Conservation (phyloP, 1,140 invertebrate species). For the Drosophila mayri region DNA sequence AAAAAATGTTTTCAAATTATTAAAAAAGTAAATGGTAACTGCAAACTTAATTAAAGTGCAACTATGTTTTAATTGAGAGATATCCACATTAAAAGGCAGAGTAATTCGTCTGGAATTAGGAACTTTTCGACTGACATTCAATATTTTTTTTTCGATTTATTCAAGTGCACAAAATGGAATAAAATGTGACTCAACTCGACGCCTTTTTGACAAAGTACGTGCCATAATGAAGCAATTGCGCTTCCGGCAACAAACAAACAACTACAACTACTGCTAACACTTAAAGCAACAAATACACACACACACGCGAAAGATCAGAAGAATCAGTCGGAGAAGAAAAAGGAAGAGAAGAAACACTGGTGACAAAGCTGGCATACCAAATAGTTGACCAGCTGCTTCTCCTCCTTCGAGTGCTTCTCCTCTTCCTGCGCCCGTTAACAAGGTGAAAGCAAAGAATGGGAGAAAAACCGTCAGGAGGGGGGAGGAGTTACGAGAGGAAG, state of each 20-base stretch:
- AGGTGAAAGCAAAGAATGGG: slow-evolving; percentile 10
- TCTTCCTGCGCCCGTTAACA: slow-evolving; percentile 10
- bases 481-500: not conserved
- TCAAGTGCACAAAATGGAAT: slow-evolving; percentile 37
- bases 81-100: not conserved
- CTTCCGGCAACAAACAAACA: slow-evolving; percentile 71
- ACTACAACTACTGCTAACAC: slow-evolving; percentile 30
- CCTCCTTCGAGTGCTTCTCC: slow-evolving; percentile 4
- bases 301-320: slow-evolving; percentile 2
- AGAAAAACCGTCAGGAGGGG: not conserved
- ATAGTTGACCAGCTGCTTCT: slow-evolving; percentile 61
- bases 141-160: slow-evolving; percentile 14
- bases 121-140: slow-evolving; percentile 1
- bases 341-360: slow-evolving; percentile 22
- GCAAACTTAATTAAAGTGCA: not conserved
- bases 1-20: not conserved
- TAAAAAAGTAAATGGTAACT: not conserved
- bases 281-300: slow-evolving; percentile 20
- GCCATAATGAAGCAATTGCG: slow-evolving; percentile 83
- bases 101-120: not conserved
- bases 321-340: slow-evolving; percentile 8
- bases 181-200: slow-evolving; percentile 59
- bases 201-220: slow-evolving; percentile 80
- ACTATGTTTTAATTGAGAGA: not conserved
- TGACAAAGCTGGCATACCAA: slow-evolving; percentile 77